Evolutionary conservation across 2,888 invertebrate species (phyloP).

Genomic region (Sphaerophoria taeniata): DNA sequence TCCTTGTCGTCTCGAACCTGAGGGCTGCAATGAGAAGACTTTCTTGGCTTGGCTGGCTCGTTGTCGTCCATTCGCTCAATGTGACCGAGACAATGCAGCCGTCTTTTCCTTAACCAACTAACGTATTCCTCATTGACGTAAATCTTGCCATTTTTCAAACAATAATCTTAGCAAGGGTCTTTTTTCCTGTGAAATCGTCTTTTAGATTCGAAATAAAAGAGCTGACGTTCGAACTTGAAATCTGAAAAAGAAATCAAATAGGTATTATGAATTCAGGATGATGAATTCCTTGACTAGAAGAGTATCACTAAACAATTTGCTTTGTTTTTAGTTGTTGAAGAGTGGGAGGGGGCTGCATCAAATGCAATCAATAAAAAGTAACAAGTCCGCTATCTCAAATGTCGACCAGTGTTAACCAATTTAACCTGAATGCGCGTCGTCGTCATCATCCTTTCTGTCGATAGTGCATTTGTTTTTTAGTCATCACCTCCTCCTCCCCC

Average conservation of each 20-base stretch:
- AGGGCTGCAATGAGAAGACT: too few species aligned
- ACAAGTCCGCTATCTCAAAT: conserved; percentile 44
- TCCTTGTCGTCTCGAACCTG: too few species aligned
- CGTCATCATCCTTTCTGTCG: conserved; percentile 8
- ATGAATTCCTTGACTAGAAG: background rate
- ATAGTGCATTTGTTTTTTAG: conserved; percentile 57
- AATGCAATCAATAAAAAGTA: background rate
- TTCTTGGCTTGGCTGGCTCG: too few species aligned
- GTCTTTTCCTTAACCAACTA: too few species aligned
- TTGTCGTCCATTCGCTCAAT: too few species aligned
- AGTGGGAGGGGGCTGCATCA: background rate
- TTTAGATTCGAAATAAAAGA: background rate
- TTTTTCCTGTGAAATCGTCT: background rate
- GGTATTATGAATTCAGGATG: too few species aligned
- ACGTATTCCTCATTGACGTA: too few species aligned
- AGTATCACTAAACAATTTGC: conserved; percentile 53
- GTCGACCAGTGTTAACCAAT: conserved; percentile 69
- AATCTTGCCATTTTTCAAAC: too few species aligned
- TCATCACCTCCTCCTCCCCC: conserved; percentile 28
- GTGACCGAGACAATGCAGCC: too few species aligned
- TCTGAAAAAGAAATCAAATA: too few species aligned
- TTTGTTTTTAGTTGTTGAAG: background rate
- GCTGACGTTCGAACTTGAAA: background rate
- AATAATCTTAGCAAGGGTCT: too few species aligned
- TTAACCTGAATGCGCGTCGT: conserved; percentile 68